phyloP scores from a whole-genome alignment of 2,888 invertebrate species.

The Melieria crassipennis region DNA sequence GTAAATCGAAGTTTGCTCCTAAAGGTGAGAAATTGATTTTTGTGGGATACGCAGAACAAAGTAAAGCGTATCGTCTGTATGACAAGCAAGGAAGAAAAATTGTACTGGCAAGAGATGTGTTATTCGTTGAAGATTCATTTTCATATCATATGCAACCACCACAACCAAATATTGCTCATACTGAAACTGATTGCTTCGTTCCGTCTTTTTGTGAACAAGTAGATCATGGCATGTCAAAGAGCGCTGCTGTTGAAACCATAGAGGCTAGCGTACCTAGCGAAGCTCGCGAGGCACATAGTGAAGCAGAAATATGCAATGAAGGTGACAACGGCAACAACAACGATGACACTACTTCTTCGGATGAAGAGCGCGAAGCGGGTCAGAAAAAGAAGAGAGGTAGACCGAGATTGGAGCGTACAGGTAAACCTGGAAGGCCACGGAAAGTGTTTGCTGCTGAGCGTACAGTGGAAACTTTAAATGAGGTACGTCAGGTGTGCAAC shows the following conservation, averaged over 20 bases:
- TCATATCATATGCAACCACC: not conserved
- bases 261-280: not conserved
- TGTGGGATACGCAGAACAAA: constrained; percentile 36
- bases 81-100: constrained; percentile 32
- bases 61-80: constrained; percentile 40
- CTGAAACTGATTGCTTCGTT: too few relatives aligned
- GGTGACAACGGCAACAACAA: not conserved
- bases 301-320: not conserved
- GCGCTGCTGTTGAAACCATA: not conserved
- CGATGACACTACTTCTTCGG: constrained; percentile 6
- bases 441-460: constrained; percentile 1
- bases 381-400: constrained; percentile 4
- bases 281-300: constrained; percentile 11
- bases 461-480: not conserved
- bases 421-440: constrained; percentile 7
- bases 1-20: constrained; percentile 34
- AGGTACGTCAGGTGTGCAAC: not conserved
- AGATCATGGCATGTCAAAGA: not conserved
- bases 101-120: constrained; percentile 37
- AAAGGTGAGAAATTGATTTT: constrained; percentile 36
- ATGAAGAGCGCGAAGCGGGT: not conserved
- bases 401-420: constrained; percentile 4
- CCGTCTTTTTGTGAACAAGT: not conserved
- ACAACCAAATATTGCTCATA: too few relatives aligned
- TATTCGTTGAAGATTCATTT: constrained; percentile 35